Evolutionary conservation across 2,888 invertebrate genomes (phyloP).

Genomic region (Notodonta dromedarius): DNA sequence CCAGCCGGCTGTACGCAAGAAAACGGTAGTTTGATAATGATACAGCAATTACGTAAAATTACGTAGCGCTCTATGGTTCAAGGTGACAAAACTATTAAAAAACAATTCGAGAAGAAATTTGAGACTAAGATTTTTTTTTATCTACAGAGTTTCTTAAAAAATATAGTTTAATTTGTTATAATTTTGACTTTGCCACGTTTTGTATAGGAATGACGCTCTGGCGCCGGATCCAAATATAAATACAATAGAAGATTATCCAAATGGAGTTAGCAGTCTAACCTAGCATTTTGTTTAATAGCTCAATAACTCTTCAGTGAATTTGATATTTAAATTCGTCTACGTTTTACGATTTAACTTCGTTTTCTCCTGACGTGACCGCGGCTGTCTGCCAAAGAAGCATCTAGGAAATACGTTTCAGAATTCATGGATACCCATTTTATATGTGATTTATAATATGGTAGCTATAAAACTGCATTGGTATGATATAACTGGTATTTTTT

Average conservation of each 20-base stretch:
- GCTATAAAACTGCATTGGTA: constrained; percentile 14
- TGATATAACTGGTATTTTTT: constrained; percentile 13
- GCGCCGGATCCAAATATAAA: too few species aligned
- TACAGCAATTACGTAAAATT: constrained; percentile 80
- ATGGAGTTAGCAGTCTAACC: neutral
- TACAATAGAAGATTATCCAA: too few species aligned
- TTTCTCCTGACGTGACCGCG: constrained; percentile 43
- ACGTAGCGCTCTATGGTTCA: constrained; percentile 69
- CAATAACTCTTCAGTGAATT: constrained; percentile 2
- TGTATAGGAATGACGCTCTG: too few species aligned
- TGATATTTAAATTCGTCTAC: constrained; percentile 16
- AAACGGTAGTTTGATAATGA: constrained; percentile 81
- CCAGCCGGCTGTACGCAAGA: constrained; percentile 73
- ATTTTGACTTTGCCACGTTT: too few species aligned
- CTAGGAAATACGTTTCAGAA: constrained; percentile 26
- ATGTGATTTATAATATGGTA: constrained; percentile 12
- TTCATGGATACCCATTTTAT: constrained; percentile 9
- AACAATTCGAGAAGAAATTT: constrained; percentile 45
- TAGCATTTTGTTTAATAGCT: neutral
- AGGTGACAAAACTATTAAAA: constrained; percentile 64
- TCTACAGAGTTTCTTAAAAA: too few species aligned
- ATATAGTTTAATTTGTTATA: too few species aligned
- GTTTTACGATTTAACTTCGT: constrained; percentile 35
- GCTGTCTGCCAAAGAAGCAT: constrained; percentile 38
- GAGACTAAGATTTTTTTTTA: constrained; percentile 14